A percentile compares a stretch with the other conserved stretches of the same genome.
phyloP scores from a whole-genome alignment of 2,113 vertebrate genomes.

The Xenotilapia flavipinnis region DNA sequence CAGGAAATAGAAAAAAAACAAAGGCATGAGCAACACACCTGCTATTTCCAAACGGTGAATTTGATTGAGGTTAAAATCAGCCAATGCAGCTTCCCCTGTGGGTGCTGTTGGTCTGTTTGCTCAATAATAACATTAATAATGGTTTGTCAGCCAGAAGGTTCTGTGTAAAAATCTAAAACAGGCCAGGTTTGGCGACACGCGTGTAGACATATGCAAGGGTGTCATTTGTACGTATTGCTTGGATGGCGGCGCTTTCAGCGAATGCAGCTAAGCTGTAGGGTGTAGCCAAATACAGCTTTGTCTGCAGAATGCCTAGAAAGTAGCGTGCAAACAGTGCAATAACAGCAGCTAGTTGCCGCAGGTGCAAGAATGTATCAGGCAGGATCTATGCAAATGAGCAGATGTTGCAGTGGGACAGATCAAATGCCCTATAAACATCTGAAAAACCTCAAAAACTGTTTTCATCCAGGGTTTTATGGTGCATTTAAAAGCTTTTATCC shows the following conservation, averaged over 20 bases:
- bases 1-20: not conserved
- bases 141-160: conserved; percentile 19
- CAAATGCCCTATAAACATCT: conserved; percentile 35
- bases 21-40: not conserved
- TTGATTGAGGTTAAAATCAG: not conserved
- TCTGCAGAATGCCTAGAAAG: conserved; percentile 51
- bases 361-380: conserved; percentile 38
- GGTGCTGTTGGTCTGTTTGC: conserved; percentile 26
- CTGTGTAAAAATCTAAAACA: not conserved
- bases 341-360: conserved; percentile 30
- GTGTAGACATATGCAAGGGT: not conserved
- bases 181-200: not conserved
- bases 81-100: not conserved
- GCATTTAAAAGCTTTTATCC: not conserved
- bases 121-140: conserved; percentile 31
- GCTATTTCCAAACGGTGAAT: not conserved
- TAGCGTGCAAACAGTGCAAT: conserved; percentile 17
- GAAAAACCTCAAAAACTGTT: not conserved
- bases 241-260: conserved; percentile 27
- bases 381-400: conserved; percentile 56
- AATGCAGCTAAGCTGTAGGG: conserved; percentile 16
- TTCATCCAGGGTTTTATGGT: not conserved
- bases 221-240: conserved; percentile 28
- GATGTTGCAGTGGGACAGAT: conserved; percentile 42
- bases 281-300: conserved; percentile 40